These are phyloP conservation scores for Archips xylosteana DNA, from an alignment of 2,888 invertebrate species.

Conservation along the genomic window DNA sequence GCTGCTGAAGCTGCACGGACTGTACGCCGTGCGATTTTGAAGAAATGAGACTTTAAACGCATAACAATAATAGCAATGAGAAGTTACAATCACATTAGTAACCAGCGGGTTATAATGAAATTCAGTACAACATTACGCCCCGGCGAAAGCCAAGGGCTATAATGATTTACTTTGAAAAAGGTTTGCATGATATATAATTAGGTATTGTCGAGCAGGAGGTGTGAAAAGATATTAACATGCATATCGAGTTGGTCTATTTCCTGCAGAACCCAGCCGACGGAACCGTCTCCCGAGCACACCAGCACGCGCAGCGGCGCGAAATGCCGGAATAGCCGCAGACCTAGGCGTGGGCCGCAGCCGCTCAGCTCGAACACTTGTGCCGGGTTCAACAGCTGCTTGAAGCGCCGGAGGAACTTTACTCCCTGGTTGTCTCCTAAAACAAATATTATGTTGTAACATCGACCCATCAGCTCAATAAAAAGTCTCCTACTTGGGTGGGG, in stretches of 20 bases:
- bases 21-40: too few species aligned
- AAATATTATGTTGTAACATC: neutral
- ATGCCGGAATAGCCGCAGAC: slow-evolving; percentile 95
- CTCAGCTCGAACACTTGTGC: slow-evolving; percentile 99
- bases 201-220: too few species aligned
- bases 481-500: neutral
- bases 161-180: too few species aligned
- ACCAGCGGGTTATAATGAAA: too few species aligned
- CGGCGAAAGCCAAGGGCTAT: too few species aligned
- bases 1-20: too few species aligned
- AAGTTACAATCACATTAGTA: too few species aligned
- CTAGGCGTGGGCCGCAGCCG: slow-evolving; percentile 93
- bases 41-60: too few species aligned
- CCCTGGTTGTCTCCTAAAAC: slow-evolving; percentile 96
- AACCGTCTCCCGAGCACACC: slow-evolving; percentile 99
- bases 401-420: slow-evolving; percentile 96
- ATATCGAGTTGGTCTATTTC: slow-evolving; percentile 98
- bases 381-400: slow-evolving; percentile 97
- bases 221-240: slow-evolving; percentile 89
- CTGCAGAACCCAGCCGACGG: slow-evolving; percentile 98
- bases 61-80: too few species aligned
- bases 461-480: neutral
- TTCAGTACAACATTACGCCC: too few species aligned
- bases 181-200: too few species aligned
- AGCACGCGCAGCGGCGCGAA: slow-evolving; percentile 98